Percentiles rank a stretch among this genome's conserved stretches.
These are phyloP conservation scores for Drepanosiphum platanoidis DNA, from an alignment of 2,888 invertebrate genomes.

Conservation along the genomic window DNA sequence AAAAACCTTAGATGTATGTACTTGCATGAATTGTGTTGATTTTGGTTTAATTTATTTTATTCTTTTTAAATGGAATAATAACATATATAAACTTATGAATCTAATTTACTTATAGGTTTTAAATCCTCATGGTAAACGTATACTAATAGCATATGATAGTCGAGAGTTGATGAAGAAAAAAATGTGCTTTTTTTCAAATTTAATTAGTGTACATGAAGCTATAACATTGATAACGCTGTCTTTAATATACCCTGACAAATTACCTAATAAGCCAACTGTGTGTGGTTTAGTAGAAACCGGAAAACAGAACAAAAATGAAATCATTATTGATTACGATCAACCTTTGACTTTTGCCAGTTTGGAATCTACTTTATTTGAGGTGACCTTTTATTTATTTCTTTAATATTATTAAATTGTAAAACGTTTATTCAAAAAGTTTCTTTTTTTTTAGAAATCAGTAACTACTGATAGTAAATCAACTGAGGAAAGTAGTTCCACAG, in stretches of 20 bases:
- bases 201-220: constrained; percentile 60
- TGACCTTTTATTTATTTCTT: not conserved
- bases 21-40: not conserved
- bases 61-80: not conserved
- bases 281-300: not conserved
- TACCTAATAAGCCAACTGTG: constrained; percentile 39
- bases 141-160: constrained; percentile 59
- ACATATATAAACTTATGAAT: not conserved
- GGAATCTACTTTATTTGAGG: constrained; percentile 28
- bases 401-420: too few relatives aligned
- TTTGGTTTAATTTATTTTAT: not conserved
- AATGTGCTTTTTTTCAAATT: constrained; percentile 33
- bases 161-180: constrained; percentile 12
- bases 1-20: constrained; percentile 61
- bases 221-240: constrained; percentile 57
- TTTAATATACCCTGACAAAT: constrained; percentile 57
- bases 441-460: too few relatives aligned
- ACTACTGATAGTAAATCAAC: not conserved
- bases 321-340: constrained; percentile 25
- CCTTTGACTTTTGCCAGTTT: constrained; percentile 24
- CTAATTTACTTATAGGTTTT: constrained; percentile 38
- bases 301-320: not conserved
- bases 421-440: too few relatives aligned
- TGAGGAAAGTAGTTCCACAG: not conserved
- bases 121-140: constrained; percentile 46